A percentile compares a stretch with the other conserved stretches of the same genome.
phyloP scores from a whole-genome alignment of 1,140 invertebrate genomes.

The Drosophila subobscura region DNA sequence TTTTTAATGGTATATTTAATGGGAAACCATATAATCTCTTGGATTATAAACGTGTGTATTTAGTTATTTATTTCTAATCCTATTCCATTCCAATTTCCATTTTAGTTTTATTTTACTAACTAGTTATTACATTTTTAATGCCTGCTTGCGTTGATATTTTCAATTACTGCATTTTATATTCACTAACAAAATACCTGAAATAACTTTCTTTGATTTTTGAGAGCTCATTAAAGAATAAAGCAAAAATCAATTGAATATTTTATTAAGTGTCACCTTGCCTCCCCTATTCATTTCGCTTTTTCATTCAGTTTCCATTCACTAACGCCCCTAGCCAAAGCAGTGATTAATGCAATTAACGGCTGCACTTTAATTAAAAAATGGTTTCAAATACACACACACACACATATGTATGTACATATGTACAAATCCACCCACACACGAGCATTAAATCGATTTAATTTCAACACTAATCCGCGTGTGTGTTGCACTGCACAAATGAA shows the following conservation, averaged over 20 bases:
- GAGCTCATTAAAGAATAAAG: conserved; percentile 34
- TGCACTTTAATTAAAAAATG: conserved; percentile 71
- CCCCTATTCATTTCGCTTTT: conserved; percentile 1
- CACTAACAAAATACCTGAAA: conserved; percentile 10
- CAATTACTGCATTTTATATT: conserved; percentile 12
- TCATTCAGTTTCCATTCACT: conserved; percentile 5
- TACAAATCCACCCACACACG: background rate
- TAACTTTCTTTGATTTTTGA: conserved; percentile 37
- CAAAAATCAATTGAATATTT: conserved; percentile 29
- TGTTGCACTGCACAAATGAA: conserved; percentile 58
- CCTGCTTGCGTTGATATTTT: conserved; percentile 23
- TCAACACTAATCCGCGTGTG: conserved; percentile 63
- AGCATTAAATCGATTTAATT: conserved; percentile 52
- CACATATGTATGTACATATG: conserved; percentile 3
- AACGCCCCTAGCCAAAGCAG: conserved; percentile 41
- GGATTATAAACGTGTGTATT: no score
- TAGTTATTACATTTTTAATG: no score
- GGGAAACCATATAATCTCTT: no score
- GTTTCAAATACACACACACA: conserved; percentile 25
- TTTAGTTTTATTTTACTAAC: no score
- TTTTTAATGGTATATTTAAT: no score
- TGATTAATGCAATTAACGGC: conserved; percentile 76
- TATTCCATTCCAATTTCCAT: no score
- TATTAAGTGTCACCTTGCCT: background rate
- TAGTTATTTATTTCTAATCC: no score